Evolutionary conservation across 2,888 invertebrate species (phyloP).

Genomic region (Meghimatium bilineatum): DNA sequence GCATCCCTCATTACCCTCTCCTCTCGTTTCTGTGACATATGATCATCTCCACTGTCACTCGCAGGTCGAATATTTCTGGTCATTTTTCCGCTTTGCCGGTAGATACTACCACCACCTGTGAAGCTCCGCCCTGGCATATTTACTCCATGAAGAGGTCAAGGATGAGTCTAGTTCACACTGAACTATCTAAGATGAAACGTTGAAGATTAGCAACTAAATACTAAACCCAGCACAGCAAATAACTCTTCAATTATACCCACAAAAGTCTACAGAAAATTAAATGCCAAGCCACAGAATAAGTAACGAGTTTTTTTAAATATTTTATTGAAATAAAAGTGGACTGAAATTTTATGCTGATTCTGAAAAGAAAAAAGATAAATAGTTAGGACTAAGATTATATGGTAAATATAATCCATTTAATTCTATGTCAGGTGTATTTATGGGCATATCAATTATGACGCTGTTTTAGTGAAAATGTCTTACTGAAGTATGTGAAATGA

Average conservation of each 20-base stretch:
- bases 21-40: slow-evolving; percentile 57
- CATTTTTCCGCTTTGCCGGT: slow-evolving; percentile 28
- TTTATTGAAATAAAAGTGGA: no score
- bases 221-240: background rate
- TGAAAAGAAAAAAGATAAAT: no score
- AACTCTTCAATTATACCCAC: background rate
- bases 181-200: background rate
- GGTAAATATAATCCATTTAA: no score
- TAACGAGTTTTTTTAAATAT: no score
- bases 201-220: background rate
- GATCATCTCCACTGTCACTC: slow-evolving; percentile 9
- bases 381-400: no score
- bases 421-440: no score
- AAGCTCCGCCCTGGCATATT: slow-evolving; percentile 37
- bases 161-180: background rate
- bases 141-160: slow-evolving; percentile 26
- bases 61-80: slow-evolving; percentile 22
- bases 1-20: slow-evolving; percentile 68
- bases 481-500: no score
- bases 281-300: background rate
- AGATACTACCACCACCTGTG: slow-evolving; percentile 42
- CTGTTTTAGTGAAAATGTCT: no score
- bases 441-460: no score
- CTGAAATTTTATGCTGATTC: no score
- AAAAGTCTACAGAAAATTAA: no score